Conservation (phyloP, 1,140 invertebrate species). For the Trinorchestia longiramus region DNA sequence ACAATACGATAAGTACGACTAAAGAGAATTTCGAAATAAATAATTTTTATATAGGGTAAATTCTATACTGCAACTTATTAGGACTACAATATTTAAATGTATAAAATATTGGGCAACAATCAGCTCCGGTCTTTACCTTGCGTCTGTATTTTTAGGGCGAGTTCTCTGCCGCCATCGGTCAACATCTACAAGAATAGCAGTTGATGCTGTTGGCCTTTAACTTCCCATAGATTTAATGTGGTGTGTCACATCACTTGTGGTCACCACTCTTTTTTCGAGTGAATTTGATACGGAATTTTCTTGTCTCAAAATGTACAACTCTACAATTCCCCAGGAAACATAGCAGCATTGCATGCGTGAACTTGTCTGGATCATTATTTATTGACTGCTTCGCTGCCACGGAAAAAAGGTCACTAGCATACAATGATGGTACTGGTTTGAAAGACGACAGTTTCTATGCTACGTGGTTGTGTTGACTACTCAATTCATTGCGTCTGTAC, state of each 20-base stretch:
- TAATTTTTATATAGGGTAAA: neutral
- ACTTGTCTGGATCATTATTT: neutral
- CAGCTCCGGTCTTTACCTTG: neutral
- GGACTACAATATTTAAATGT: neutral
- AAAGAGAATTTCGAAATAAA: neutral
- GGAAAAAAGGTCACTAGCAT: neutral
- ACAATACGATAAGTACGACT: neutral
- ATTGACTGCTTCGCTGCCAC: neutral
- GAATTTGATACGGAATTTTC: neutral
- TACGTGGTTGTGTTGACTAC: neutral
- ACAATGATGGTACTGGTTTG: neutral
- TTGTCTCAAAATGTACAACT: neutral
- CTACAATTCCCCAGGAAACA: neutral
- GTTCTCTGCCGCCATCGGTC: neutral
- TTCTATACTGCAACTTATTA: neutral
- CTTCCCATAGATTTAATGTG: no score
- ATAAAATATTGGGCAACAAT: no score
- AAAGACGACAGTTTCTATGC: neutral
- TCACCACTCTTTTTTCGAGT: neutral
- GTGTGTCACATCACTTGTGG: no score
- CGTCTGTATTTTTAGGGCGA: neutral
- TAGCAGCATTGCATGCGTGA: neutral
- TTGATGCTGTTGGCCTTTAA: no score
- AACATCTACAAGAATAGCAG: no score
- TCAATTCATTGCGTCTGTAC: neutral